Percentiles rank a stretch among this genome's conserved stretches.
Evolutionary conservation across 2,888 invertebrate species (phyloP).

Genomic region (Eurytoma californica): DNA sequence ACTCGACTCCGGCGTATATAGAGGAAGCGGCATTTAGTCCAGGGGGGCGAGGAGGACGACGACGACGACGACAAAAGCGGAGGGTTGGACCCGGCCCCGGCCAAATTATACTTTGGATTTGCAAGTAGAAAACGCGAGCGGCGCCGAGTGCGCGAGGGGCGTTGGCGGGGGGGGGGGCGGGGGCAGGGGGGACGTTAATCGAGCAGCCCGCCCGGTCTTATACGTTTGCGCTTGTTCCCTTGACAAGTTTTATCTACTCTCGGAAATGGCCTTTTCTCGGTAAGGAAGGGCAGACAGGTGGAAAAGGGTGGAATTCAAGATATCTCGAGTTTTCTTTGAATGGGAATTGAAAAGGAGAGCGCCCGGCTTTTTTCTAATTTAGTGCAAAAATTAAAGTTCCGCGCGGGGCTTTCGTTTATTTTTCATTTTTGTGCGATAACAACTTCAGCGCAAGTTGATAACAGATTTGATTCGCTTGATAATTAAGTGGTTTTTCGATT

Average conservation of each 20-base stretch:
- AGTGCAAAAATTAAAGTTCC: no score
- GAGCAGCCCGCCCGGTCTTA: slow-evolving; percentile 6
- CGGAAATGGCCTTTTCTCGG: slow-evolving; percentile 14
- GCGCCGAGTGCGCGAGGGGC: no score
- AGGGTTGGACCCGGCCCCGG: neutral
- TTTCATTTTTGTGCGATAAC: no score
- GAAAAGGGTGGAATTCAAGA: no score
- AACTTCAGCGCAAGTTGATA: no score
- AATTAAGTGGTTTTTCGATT: no score
- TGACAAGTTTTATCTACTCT: slow-evolving; percentile 42
- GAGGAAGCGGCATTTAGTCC: slow-evolving; percentile 41
- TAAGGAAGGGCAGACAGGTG: neutral
- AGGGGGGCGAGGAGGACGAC: neutral
- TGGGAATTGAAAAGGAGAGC: no score
- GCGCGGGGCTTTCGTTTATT: no score
- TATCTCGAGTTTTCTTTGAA: no score
- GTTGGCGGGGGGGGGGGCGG: no score
- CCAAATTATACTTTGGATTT: slow-evolving; percentile 37
- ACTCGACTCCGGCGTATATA: slow-evolving; percentile 9
- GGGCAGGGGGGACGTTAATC: slow-evolving; percentile 9
- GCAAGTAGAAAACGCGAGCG: slow-evolving; percentile 17
- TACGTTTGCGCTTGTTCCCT: slow-evolving; percentile 1
- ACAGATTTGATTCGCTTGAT: no score
- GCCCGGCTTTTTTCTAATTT: no score
- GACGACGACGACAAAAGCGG: neutral